A percentile compares a stretch with the other conserved stretches of the same genome.
Conservation (phyloP, 2,113 vertebrate species). For the Clupea harengus region DNA sequence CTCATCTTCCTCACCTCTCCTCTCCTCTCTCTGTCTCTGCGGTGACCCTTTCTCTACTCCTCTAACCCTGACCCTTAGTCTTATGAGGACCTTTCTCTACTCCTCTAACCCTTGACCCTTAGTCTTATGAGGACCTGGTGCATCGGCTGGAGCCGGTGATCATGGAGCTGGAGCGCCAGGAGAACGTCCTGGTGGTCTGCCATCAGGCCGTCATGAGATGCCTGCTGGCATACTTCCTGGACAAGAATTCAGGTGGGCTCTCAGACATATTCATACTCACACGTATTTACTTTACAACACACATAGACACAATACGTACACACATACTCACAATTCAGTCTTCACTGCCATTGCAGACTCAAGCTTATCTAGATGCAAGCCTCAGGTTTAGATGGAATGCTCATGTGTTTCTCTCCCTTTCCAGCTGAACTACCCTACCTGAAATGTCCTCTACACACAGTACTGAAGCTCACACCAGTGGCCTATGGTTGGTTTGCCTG, state of each 20-base stretch:
- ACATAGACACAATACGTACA: too few species aligned
- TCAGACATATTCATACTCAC: too few species aligned
- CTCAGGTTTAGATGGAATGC: background rate
- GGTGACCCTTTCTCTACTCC: too few species aligned
- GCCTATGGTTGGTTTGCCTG: constrained; percentile 81
- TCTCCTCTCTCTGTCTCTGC: too few species aligned
- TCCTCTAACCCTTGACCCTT: background rate
- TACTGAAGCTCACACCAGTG: constrained; percentile 91
- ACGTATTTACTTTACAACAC: too few species aligned
- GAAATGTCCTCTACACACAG: constrained; percentile 89
- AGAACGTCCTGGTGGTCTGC: constrained; percentile 93
- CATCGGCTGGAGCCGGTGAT: constrained; percentile 94
- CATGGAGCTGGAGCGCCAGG: constrained; percentile 96
- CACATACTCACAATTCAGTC: too few species aligned
- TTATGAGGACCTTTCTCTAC: constrained; percentile 78
- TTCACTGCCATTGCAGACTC: too few species aligned
- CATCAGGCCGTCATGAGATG: constrained; percentile 96
- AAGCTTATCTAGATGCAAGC: background rate
- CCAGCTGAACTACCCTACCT: constrained; percentile 91
- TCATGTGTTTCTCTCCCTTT: background rate
- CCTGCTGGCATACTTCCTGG: constrained; percentile 89
- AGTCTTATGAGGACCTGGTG: constrained; percentile 96
- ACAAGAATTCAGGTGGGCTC: constrained; percentile 84
- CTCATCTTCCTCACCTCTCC: background rate
- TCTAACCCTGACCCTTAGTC: constrained; percentile 77